phyloP scores from a whole-genome alignment of 2,888 invertebrate species.

The Polyommatus icarus region DNA sequence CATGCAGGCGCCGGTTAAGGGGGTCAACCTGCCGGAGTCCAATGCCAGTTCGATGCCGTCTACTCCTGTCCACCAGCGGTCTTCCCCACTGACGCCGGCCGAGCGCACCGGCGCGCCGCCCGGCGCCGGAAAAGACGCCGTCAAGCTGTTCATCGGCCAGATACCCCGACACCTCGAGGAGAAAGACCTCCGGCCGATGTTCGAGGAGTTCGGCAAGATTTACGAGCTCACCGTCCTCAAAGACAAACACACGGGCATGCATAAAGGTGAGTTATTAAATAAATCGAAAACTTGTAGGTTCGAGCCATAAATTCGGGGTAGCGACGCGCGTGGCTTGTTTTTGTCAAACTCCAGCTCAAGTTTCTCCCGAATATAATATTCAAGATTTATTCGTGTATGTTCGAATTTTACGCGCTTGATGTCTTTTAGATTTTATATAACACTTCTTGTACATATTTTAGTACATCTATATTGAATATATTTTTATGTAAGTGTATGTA shows the following conservation, averaged over 20 bases:
- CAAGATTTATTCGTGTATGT: conserved; percentile 19
- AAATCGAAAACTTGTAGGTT: conserved; percentile 29
- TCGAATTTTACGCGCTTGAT: conserved; percentile 7
- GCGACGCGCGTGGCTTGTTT: conserved; percentile 31
- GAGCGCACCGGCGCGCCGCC: conserved; percentile 72
- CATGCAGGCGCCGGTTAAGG: conserved; percentile 52
- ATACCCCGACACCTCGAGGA: conserved; percentile 95
- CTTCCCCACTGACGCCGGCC: conserved; percentile 66
- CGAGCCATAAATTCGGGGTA: conserved; percentile 21
- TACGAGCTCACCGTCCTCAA: conserved; percentile 96
- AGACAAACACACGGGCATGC: conserved; percentile 97
- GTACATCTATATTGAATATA: neutral
- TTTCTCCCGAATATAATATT: conserved; percentile 29
- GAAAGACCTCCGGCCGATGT: conserved; percentile 92
- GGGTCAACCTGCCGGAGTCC: conserved; percentile 48
- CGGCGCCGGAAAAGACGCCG: conserved; percentile 78
- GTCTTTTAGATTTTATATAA: conserved; percentile 12
- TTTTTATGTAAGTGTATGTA: too few relatives aligned
- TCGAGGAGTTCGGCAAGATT: conserved; percentile 95
- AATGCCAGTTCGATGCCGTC: conserved; percentile 66
- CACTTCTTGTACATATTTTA: neutral
- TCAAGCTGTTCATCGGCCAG: conserved; percentile 96
- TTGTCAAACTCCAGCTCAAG: conserved; percentile 26
- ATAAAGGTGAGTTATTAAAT: conserved; percentile 86
- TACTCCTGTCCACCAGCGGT: conserved; percentile 65